phyloP scores from a whole-genome alignment of 37 sponge, comb jelly and placozoan genomes.

The Petrosia ficiformis region DNA sequence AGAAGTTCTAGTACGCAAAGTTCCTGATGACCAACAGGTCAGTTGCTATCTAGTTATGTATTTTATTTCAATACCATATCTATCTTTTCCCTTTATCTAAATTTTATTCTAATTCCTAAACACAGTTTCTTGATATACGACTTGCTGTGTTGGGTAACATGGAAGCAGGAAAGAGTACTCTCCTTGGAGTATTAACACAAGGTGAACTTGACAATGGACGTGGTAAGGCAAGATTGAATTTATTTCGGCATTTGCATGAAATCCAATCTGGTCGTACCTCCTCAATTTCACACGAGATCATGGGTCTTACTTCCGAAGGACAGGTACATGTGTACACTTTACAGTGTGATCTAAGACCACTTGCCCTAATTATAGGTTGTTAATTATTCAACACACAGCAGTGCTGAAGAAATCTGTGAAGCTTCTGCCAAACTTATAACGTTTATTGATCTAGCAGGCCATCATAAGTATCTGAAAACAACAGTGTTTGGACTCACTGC shows the following conservation, averaged over 20 bases:
- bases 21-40: slow-evolving; percentile 83
- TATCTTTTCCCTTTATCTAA: no score
- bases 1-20: slow-evolving; percentile 85
- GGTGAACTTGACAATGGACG: slow-evolving; percentile 97
- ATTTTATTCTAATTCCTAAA: no score
- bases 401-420: slow-evolving; percentile 91
- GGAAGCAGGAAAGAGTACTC: slow-evolving; percentile 96
- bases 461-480: slow-evolving; percentile 95
- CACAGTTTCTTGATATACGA: slow-evolving; percentile 87
- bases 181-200: slow-evolving; percentile 95
- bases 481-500: slow-evolving; percentile 96
- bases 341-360: background rate
- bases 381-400: slow-evolving; percentile 75
- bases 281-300: slow-evolving; percentile 91
- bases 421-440: slow-evolving; percentile 92
- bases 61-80: no score
- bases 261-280: slow-evolving; percentile 94
- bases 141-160: slow-evolving; percentile 91
- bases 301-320: slow-evolving; percentile 88
- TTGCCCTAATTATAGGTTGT: slow-evolving; percentile 49
- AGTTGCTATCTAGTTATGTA: background rate
- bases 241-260: slow-evolving; percentile 96
- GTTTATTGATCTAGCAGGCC: slow-evolving; percentile 97
- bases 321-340: slow-evolving; percentile 44
- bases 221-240: slow-evolving; percentile 91